phyloP scores from a whole-genome alignment of 2,113 vertebrate genomes.

The Ochotona princeps region DNA sequence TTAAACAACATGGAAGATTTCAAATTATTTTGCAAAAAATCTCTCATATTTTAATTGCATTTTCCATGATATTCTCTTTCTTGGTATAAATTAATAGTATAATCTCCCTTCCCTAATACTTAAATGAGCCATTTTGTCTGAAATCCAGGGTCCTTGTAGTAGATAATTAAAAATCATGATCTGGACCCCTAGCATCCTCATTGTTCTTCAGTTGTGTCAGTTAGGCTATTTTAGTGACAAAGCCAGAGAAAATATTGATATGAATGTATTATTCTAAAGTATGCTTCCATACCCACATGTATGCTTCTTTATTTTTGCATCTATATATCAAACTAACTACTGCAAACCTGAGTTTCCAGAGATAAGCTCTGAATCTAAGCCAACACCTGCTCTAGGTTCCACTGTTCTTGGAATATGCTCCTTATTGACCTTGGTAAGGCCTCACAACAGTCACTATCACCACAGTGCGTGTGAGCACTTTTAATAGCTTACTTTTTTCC shows the following conservation, averaged over 20 bases:
- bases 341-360: not conserved
- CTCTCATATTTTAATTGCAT: no score
- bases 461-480: not conserved
- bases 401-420: rapidly evolving
- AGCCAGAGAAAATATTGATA: no score
- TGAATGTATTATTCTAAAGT: not conserved
- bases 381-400: not conserved
- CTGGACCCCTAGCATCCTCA: not conserved
- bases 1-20: no score
- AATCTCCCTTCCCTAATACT: not conserved
- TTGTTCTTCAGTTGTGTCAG: not conserved
- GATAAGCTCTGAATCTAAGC: not conserved
- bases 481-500: not conserved
- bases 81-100: not conserved
- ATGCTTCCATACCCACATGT: not conserved
- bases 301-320: not conserved
- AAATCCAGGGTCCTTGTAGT: not conserved
- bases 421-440: rapidly evolving
- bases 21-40: no score
- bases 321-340: not conserved
- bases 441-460: not conserved
- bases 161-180: not conserved
- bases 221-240: not conserved
- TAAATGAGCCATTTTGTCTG: not conserved
- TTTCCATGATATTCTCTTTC: no score